phyloP scores from a whole-genome alignment of 64 coral and sea anemone genomes.

The Stichodactyla helianthus region DNA sequence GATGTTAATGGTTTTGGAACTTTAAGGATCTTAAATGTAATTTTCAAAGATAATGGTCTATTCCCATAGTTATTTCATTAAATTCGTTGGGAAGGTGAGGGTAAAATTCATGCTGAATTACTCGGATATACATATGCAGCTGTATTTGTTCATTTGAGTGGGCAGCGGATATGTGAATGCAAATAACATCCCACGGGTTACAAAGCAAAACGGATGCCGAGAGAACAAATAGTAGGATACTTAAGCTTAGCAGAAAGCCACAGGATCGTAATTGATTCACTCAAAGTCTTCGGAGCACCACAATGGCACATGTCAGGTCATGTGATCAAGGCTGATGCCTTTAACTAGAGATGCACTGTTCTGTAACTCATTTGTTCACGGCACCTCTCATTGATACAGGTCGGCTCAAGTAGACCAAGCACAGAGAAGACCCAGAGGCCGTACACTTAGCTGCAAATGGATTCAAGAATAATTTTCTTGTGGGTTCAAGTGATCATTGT shows the following conservation, averaged over 20 bases:
- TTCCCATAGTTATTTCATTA: neutral
- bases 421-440: neutral
- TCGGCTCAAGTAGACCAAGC: neutral
- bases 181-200: slow-evolving; percentile 8
- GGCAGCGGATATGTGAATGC: neutral
- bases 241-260: neutral
- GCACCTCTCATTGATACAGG: neutral
- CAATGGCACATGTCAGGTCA: slow-evolving; percentile 7
- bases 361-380: slow-evolving; percentile 12
- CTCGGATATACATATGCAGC: neutral
- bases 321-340: neutral
- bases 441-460: neutral
- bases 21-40: neutral
- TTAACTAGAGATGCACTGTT: neutral
- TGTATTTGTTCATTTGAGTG: slow-evolving; percentile 5
- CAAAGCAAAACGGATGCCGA: neutral
- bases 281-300: neutral
- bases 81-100: neutral
- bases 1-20: neutral
- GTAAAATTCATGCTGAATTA: neutral
- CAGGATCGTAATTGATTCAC: neutral
- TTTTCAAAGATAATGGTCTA: neutral
- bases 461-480: neutral
- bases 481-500: neutral
- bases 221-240: neutral